Conservation (phyloP, 2,113 vertebrate species). For the Marcusenius ussheri region DNA sequence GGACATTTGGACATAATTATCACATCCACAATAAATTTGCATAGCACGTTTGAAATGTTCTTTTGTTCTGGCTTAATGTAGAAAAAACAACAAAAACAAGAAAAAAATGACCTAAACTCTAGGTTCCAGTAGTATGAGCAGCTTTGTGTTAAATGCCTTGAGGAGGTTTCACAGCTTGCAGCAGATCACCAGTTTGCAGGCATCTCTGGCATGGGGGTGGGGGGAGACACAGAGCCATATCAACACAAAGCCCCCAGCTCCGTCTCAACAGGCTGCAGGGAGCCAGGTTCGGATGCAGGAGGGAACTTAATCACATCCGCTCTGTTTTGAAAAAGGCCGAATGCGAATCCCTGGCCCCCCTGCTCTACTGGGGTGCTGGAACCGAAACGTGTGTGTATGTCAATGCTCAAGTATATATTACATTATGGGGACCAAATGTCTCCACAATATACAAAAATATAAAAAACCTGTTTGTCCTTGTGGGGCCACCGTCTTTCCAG, state of each 20-base stretch:
- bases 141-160: neutral
- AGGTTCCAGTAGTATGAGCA: neutral
- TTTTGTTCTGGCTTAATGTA: neutral
- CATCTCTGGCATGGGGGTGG: slow-evolving; percentile 13
- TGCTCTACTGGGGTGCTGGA: neutral
- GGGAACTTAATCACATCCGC: neutral
- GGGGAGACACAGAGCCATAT: neutral
- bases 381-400: neutral
- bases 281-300: neutral
- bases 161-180: slow-evolving; percentile 12
- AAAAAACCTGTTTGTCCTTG: neutral
- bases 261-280: neutral
- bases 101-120: neutral
- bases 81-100: neutral
- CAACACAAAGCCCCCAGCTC: slow-evolving; percentile 13
- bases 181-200: slow-evolving; percentile 8
- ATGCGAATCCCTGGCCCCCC: neutral
- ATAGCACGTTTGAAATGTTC: neutral
- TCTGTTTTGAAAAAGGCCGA: neutral
- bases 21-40: neutral
- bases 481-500: neutral
- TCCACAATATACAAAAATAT: neutral
- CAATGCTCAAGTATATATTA: neutral
- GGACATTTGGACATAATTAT: slow-evolving; percentile 10
- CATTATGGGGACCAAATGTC: neutral